Evolutionary conservation across 2,888 invertebrate genomes (phyloP).

Genomic region (Eurois occulta): DNA sequence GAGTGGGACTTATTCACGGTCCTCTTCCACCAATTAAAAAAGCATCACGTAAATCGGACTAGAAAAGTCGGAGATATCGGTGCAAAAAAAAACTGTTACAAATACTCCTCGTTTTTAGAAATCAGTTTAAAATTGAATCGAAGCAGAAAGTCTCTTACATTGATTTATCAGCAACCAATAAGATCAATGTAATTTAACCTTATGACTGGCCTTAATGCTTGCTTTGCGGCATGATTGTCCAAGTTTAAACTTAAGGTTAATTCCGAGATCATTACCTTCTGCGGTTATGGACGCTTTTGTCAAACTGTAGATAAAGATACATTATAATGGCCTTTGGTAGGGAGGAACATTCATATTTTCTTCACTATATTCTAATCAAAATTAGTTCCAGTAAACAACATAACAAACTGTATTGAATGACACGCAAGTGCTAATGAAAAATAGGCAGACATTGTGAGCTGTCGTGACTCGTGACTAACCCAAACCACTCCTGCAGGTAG

Average conservation of each 20-base stretch:
- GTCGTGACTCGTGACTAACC: conserved; percentile 71
- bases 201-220: conserved; percentile 70
- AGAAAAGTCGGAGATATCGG: conserved; percentile 13
- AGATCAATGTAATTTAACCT: conserved; percentile 70
- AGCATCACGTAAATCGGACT: conserved; percentile 10
- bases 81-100: conserved; percentile 4
- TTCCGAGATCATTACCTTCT: conserved; percentile 68
- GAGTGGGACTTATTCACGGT: neutral
- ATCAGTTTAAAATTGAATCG: conserved; percentile 15
- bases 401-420: conserved; percentile 21
- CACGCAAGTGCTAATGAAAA: conserved; percentile 63
- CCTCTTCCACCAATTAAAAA: conserved; percentile 5
- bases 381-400: conserved; percentile 1
- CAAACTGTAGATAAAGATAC: neutral
- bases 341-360: neutral
- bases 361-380: conserved; percentile 3
- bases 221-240: conserved; percentile 68
- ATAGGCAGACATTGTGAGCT: conserved; percentile 49
- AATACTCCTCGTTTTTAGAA: conserved; percentile 2
- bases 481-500: conserved; percentile 79
- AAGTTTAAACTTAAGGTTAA: conserved; percentile 73
- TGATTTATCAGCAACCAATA: conserved; percentile 40
- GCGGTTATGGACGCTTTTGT: conserved; percentile 13
- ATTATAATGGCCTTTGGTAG: neutral
- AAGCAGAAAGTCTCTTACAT: conserved; percentile 14